Percentiles rank a stretch among this genome's conserved stretches.
Conservation (phyloP, 2,797 vertebrate species). For the Pelobates cultripes region DNA sequence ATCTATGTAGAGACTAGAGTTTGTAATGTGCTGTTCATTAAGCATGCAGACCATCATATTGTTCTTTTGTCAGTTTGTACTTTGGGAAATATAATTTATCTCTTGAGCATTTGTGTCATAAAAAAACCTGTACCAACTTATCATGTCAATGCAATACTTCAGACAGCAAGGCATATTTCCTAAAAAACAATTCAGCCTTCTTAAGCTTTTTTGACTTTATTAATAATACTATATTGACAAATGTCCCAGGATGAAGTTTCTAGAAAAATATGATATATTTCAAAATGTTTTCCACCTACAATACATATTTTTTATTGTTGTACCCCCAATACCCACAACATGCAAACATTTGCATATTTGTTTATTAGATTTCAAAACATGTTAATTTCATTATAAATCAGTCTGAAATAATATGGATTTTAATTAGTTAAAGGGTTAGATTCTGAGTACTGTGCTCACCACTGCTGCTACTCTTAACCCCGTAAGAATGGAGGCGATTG, state of each 20-base stretch:
- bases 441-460: no score
- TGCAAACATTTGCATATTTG: no score
- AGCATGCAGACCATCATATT: conserved; percentile 45
- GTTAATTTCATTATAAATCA: no score
- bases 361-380: no score
- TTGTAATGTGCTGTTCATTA: conserved; percentile 48
- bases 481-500: no score
- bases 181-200: conserved; percentile 55
- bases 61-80: conserved; percentile 45
- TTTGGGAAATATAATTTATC: conserved; percentile 53
- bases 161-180: conserved; percentile 54
- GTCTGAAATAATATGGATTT: no score
- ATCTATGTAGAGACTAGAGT: not conserved
- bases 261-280: conserved; percentile 51
- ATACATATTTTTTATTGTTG: no score
- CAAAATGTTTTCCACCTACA: no score
- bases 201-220: conserved; percentile 57
- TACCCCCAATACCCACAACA: no score
- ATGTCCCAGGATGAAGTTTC: conserved; percentile 52
- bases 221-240: conserved; percentile 57
- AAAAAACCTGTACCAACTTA: conserved; percentile 52
- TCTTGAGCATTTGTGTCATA: conserved; percentile 42
- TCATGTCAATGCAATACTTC: conserved; percentile 59
- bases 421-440: no score
- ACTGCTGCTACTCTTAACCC: no score